Conservation (phyloP, 2,797 vertebrate species). For the Hippocampus kuda region DNA sequence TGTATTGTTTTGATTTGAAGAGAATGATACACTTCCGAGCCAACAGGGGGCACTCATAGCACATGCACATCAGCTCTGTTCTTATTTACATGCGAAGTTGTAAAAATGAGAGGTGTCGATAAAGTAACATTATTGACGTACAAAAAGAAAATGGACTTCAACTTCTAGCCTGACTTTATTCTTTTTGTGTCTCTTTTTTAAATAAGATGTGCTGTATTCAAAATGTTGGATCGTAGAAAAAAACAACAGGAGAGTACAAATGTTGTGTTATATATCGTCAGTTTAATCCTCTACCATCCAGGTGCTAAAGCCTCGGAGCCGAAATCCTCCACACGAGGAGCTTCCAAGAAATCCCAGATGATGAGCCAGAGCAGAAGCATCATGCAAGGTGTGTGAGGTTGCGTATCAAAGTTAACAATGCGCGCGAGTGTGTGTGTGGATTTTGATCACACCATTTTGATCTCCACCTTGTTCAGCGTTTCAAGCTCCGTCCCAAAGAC, state of each 20-base stretch:
- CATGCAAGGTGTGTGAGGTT: slow-evolving; percentile 53
- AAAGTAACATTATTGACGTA: too few species aligned
- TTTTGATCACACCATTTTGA: background rate
- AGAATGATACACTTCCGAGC: too few species aligned
- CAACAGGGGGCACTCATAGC: too few species aligned
- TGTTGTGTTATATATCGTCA: background rate
- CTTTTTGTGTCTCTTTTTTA: background rate
- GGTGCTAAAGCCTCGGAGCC: slow-evolving; percentile 50
- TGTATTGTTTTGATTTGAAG: too few species aligned
- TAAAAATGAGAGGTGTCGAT: too few species aligned
- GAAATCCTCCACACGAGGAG: slow-evolving; percentile 50
- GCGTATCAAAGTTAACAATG: background rate
- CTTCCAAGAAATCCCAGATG: slow-evolving; percentile 47
- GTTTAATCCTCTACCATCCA: slow-evolving; percentile 13
- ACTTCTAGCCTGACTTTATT: too few species aligned
- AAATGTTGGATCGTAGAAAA: background rate
- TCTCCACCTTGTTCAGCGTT: slow-evolving; percentile 39
- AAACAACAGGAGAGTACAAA: background rate
- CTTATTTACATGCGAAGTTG: too few species aligned
- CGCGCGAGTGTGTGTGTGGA: background rate
- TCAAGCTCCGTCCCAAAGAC: slow-evolving; percentile 40
- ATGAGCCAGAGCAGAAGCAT: slow-evolving; percentile 57
- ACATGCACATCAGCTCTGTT: too few species aligned
- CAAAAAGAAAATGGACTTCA: too few species aligned
- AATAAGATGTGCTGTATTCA: background rate